These are phyloP conservation scores for Orthosia cruda DNA, from an alignment of 2,888 invertebrate species.

Conservation along the genomic window DNA sequence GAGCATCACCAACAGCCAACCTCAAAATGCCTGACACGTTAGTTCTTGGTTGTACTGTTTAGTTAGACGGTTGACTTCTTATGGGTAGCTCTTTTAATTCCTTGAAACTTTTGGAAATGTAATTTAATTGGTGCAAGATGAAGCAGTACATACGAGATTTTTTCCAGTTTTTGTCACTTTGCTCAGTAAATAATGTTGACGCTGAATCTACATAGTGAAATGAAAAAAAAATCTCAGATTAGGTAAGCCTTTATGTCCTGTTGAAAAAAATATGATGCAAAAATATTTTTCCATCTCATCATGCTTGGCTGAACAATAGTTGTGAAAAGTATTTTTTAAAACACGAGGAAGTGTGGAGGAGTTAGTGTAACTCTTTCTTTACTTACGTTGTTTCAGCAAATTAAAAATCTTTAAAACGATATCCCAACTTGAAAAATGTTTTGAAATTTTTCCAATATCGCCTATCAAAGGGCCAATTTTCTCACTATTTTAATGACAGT, in stretches of 20 bases:
- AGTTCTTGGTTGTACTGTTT: conserved; percentile 14
- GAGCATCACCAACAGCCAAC: conserved; percentile 46
- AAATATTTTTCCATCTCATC: conserved; percentile 1
- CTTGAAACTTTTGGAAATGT: conserved; percentile 5
- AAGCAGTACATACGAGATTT: too few relatives aligned
- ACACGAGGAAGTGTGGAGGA: too few relatives aligned
- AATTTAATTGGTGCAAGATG: too few relatives aligned
- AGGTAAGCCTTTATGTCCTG: conserved; percentile 15
- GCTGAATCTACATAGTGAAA: too few relatives aligned
- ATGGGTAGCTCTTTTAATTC: neutral
- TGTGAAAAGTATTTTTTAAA: too few relatives aligned
- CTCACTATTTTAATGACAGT: conserved; percentile 40
- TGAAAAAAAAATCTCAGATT: neutral
- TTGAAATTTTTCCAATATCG: neutral
- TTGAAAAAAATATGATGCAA: conserved; percentile 22
- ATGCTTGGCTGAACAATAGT: neutral
- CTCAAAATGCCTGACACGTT: conserved; percentile 48
- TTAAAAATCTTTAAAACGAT: neutral
- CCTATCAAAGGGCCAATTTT: neutral
- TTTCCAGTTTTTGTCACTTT: too few relatives aligned
- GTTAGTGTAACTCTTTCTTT: too few relatives aligned
- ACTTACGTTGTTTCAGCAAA: neutral
- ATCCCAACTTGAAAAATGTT: neutral
- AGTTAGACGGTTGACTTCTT: neutral
- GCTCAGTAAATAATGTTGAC: too few relatives aligned